phyloP scores from a whole-genome alignment of 2,888 invertebrate genomes.

The Archaeoteleia sp. region DNA sequence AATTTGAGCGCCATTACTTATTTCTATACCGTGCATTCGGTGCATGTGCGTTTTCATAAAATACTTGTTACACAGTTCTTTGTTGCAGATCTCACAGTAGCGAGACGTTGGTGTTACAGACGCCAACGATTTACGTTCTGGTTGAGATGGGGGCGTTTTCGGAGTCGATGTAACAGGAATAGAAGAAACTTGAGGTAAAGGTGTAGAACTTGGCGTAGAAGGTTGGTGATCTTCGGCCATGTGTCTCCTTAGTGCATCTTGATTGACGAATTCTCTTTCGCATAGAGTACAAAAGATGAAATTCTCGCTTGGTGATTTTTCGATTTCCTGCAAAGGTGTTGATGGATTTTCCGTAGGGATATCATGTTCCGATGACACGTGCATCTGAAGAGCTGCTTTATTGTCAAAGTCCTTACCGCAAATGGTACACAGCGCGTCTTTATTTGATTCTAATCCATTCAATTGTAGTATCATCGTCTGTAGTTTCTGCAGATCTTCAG shows the following conservation, averaged over 20 bases:
- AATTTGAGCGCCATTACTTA: conserved; percentile 93
- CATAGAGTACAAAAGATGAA: conserved; percentile 76
- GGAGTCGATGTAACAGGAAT: conserved; percentile 45
- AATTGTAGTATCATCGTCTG: conserved; percentile 93
- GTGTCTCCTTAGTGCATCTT: conserved; percentile 82
- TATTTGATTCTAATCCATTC: conserved; percentile 84
- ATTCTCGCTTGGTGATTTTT: conserved; percentile 65
- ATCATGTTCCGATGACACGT: conserved; percentile 82
- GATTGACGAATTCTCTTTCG: conserved; percentile 79
- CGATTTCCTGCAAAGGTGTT: conserved; percentile 65
- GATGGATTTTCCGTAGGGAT: conserved; percentile 60
- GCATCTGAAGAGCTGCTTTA: conserved; percentile 82
- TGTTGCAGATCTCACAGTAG: conserved; percentile 98
- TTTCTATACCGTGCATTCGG: conserved; percentile 97
- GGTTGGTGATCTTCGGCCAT: conserved; percentile 81
- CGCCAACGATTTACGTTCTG: conserved; percentile 78
- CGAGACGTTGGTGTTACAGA: conserved; percentile 85
- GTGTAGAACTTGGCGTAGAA: conserved; percentile 58
- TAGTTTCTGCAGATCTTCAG: conserved; percentile 90
- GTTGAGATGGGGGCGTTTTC: conserved; percentile 35
- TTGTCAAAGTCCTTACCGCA: conserved; percentile 85
- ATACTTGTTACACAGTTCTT: conserved; percentile 99
- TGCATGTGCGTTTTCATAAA: conserved; percentile 99
- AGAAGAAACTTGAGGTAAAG: conserved; percentile 48
- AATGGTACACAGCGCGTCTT: conserved; percentile 78